A percentile compares a stretch with the other conserved stretches of the same genome.
phyloP scores from a whole-genome alignment of 1,140 invertebrate species.

The Drosophila insularis region DNA sequence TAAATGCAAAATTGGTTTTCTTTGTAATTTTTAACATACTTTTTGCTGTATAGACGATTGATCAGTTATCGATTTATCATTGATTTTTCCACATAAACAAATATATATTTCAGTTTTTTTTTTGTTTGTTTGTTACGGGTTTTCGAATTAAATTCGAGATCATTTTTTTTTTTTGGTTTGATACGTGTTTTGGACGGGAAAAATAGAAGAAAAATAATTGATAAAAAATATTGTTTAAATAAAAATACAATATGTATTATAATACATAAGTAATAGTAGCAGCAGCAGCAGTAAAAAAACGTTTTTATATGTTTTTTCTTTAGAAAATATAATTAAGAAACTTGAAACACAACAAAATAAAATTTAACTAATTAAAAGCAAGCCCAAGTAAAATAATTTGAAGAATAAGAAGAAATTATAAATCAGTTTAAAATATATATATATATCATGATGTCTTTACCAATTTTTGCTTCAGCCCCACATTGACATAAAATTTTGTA shows the following conservation, averaged over 20 bases:
- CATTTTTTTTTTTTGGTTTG: slow-evolving; percentile 41
- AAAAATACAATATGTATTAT: slow-evolving; percentile 7
- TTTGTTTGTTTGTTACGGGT: slow-evolving; percentile 54
- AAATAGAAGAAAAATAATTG: slow-evolving; percentile 68
- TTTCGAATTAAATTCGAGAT: slow-evolving; percentile 13
- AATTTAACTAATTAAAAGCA: neutral
- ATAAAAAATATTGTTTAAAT: slow-evolving; percentile 60
- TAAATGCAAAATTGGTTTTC: neutral
- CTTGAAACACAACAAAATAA: neutral
- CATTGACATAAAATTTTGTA: neutral
- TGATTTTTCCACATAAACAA: slow-evolving; percentile 17
- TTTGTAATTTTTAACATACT: neutral
- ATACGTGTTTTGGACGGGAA: slow-evolving; percentile 45
- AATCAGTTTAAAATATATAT: neutral
- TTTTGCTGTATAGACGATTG: slow-evolving; percentile 1
- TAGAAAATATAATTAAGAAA: neutral
- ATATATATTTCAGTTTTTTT: slow-evolving; percentile 6
- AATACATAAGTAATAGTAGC: neutral
- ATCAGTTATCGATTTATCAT: neutral
- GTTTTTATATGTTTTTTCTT: neutral
- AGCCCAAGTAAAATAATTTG: neutral
- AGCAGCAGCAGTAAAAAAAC: neutral
- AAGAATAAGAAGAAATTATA: neutral
- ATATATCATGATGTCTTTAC: neutral
- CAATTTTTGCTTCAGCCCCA: neutral